Evolutionary conservation across 2,797 vertebrate genomes (phyloP).

Genomic region (Erithacus rubecula): DNA sequence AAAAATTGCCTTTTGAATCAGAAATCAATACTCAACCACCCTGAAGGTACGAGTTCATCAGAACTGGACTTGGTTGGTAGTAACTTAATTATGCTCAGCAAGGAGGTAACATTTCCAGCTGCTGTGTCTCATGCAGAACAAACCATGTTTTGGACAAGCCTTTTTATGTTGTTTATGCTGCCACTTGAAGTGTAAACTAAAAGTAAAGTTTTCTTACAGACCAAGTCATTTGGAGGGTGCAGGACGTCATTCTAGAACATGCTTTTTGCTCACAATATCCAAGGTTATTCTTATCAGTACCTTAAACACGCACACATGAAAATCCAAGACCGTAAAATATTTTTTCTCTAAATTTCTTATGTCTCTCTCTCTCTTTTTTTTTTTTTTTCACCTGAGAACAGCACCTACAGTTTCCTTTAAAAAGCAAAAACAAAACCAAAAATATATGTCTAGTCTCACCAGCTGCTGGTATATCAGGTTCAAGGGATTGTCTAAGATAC

Average conservation of each 20-base stretch:
- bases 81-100: neutral
- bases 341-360: constrained; percentile 78
- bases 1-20: neutral
- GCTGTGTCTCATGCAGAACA: constrained; percentile 14
- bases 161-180: neutral
- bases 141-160: neutral
- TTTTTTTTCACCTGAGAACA: constrained; percentile 84
- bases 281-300: constrained; percentile 77
- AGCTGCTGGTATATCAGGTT: constrained; percentile 81
- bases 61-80: neutral
- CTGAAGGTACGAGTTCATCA: neutral
- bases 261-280: constrained; percentile 72
- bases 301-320: constrained; percentile 72
- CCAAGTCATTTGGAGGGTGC: constrained; percentile 62
- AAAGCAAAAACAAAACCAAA: constrained; percentile 65
- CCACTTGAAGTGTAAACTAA: constrained; percentile 75
- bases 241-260: constrained; percentile 71
- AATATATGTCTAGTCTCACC: constrained; percentile 76
- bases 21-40: neutral
- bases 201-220: constrained; percentile 69
- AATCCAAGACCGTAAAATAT: constrained; percentile 78
- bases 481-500: constrained; percentile 90
- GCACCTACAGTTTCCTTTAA: constrained; percentile 80
- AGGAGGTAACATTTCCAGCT: constrained; percentile 35
- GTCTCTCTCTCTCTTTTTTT: constrained; percentile 64